Base-by-base conservation (phyloP, 2,113 vertebrate genomes). In the Malurus elegans region DNA sequence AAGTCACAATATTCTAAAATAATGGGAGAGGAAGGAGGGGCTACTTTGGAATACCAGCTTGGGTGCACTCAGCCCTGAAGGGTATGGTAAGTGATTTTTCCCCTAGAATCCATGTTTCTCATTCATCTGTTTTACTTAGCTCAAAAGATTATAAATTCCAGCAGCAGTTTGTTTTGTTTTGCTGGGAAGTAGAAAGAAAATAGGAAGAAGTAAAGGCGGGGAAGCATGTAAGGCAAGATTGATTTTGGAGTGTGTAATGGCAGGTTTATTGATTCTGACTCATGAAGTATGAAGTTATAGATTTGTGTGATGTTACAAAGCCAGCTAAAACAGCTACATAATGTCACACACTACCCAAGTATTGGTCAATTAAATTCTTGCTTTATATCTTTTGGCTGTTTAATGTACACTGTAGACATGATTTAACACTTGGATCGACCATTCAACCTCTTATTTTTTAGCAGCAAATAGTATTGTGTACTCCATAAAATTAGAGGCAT, bases 191-290 rank as follows among this genome's bases (percentile, higher is more conserved):
- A 66, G 24, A 87, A 88, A 9, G 26, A 65, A 95, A 93, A 87
- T 32, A 89, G 19, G 42, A 89, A 89, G 70, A 92, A 89, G 31
- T 82, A 85, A 76, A 86, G 14, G 7, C 5, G 1, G 47, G 51
- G 54, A 36, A 34, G 24, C n/a, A 61, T 70, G 36, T 76, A 96
- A 86, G 20, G 44, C 25, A 62, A 89, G 53, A 71, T 92, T 95
- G 90, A 88, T 92, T 95, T 57, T 75, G 34, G 62, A 90, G 72
- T 80, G 90, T 66, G 47, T 71, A 96, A 82, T 90, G 56, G 75
- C 42, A 95, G 69, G 21, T 93, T 95, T 95, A 95, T 90, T 95
- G 87, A 96, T 88, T 91, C 64, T 93, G 82, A 76, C 66, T 96
- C 82, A 82, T 83, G 83, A 95, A 92, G 60, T 90, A 91, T 73